These are phyloP conservation scores for Himalopsyche tibetana DNA, from an alignment of 2,888 invertebrate genomes.

Conservation along the genomic window DNA sequence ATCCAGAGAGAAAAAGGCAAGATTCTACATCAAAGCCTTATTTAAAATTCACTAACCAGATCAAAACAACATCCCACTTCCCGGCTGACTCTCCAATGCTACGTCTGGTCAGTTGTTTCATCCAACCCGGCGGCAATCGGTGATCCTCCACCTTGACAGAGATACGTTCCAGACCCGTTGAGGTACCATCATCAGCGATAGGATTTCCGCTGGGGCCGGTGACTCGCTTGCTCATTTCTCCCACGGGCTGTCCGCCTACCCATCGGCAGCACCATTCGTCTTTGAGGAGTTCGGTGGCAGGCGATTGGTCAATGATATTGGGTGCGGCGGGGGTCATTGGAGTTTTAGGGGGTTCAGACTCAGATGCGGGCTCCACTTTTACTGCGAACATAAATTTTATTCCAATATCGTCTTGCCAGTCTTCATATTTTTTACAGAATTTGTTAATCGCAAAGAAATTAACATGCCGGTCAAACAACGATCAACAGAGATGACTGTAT, in stretches of 20 bases:
- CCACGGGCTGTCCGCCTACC: slow-evolving; percentile 84
- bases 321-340: neutral
- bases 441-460: too few species aligned
- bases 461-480: too few species aligned
- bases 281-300: slow-evolving; percentile 46
- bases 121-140: slow-evolving; percentile 85
- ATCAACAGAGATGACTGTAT: too few species aligned
- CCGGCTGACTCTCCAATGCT: slow-evolving; percentile 83
- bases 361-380: neutral
- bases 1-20: too few species aligned
- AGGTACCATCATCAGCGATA: neutral
- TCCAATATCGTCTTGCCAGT: neutral
- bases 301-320: neutral
- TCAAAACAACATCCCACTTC: slow-evolving; percentile 88
- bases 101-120: slow-evolving; percentile 86
- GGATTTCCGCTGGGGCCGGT: neutral
- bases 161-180: slow-evolving; percentile 68
- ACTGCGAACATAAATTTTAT: slow-evolving; percentile 14
- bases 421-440: neutral
- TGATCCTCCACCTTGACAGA: slow-evolving; percentile 83
- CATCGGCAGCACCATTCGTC: slow-evolving; percentile 82
- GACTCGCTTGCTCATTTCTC: slow-evolving; percentile 68
- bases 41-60: slow-evolving; percentile 74
- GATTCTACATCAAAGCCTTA: neutral
- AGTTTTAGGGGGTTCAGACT: slow-evolving; percentile 59